phyloP scores from a whole-genome alignment of 2,888 invertebrate species.

The Chrysomela aeneicollis region DNA sequence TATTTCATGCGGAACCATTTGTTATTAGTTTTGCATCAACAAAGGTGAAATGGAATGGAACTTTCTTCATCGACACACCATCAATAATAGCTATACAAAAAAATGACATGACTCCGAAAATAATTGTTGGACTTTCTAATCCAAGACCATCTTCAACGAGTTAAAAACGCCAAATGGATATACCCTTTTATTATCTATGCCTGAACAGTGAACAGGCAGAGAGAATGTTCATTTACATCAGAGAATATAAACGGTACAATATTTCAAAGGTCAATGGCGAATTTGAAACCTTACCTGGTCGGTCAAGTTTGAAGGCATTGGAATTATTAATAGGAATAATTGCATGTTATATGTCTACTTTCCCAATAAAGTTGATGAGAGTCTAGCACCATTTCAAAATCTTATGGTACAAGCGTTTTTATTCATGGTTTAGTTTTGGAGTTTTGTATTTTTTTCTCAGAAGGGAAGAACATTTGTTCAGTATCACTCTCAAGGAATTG shows the following conservation, averaged over 20 bases:
- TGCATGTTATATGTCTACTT: neutral
- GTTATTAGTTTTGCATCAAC: neutral
- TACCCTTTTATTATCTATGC: neutral
- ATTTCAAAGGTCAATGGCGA: neutral
- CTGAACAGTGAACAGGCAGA: neutral
- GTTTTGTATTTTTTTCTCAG: too few species aligned
- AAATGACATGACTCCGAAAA: neutral
- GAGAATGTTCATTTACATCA: neutral
- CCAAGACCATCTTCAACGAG: neutral
- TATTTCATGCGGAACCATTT: neutral
- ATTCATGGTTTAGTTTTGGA: too few species aligned
- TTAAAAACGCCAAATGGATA: neutral
- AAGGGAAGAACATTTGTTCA: too few species aligned
- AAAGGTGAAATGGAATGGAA: neutral
- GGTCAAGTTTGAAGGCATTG: neutral
- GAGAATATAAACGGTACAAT: neutral
- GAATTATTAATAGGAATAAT: neutral
- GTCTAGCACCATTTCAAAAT: neutral
- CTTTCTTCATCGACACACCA: neutral
- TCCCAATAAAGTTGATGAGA: neutral
- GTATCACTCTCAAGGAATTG: too few species aligned
- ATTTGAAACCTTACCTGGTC: neutral
- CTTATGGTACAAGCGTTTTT: too few species aligned
- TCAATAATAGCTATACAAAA: neutral
- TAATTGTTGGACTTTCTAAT: neutral